Percentiles rank a stretch among this genome's conserved stretches.
Conservation (phyloP, 1,140 invertebrate genomes). For the Triops cancriformis region DNA sequence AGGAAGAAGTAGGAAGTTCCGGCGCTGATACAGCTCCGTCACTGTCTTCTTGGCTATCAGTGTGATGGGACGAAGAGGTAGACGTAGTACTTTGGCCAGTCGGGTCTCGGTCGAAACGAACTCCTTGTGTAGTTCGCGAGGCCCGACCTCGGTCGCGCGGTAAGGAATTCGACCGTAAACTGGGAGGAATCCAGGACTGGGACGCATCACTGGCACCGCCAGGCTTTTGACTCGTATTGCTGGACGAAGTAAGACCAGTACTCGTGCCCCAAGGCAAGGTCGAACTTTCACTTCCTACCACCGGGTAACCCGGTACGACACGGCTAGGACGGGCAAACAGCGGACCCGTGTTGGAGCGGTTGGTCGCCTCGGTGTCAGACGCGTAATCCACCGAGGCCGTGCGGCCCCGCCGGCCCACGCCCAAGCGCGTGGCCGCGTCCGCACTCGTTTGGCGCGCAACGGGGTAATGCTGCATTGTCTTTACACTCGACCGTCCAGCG, state of each 20-base stretch:
- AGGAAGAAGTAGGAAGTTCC: conserved; percentile 45
- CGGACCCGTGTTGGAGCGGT: conserved; percentile 32
- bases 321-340: background rate
- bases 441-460: conserved; percentile 29
- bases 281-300: conserved; percentile 27
- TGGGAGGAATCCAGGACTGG: conserved; percentile 26
- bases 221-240: conserved; percentile 26
- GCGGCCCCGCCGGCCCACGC: conserved; percentile 30
- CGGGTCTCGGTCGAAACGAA: conserved; percentile 40
- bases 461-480: conserved; percentile 33
- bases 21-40: conserved; percentile 73
- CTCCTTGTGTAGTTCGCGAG: conserved; percentile 39
- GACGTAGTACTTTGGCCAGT: conserved; percentile 30
- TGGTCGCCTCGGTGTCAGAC: conserved; percentile 82
- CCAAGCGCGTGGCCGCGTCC: conserved; percentile 32
- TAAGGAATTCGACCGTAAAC: conserved; percentile 50
- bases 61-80: conserved; percentile 38
- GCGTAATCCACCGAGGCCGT: conserved; percentile 65
- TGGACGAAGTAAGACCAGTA: conserved; percentile 14
- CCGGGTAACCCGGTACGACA: conserved; percentile 35
- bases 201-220: conserved; percentile 29
- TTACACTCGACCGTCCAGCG: conserved; percentile 26
- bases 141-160: conserved; percentile 58
- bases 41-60: conserved; percentile 59
- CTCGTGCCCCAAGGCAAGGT: conserved; percentile 16